Base-by-base conservation (phyloP, 2,113 vertebrate genomes). In the Lycocorax pyrrhopterus region DNA sequence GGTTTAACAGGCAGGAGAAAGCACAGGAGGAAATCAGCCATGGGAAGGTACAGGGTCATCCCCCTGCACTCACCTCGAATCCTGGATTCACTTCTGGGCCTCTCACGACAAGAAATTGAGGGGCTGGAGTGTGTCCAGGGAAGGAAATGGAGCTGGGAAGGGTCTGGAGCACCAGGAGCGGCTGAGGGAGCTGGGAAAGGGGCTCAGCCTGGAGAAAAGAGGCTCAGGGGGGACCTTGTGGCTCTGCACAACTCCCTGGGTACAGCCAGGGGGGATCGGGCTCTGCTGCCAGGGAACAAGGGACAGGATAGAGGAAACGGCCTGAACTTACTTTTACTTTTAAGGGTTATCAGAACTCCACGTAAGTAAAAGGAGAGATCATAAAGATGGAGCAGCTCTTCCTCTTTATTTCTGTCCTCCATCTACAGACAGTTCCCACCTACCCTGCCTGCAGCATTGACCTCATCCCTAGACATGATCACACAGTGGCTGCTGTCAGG, bases 51-150 rank as follows among this genome's bases (percentile, higher is more conserved):
- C 20, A 35, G 43, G 10, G 15, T 46, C 33, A 51, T 47, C 35
- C 76, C 58, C 47, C n/a, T 55, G 16, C 7, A 19, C 41, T 21
- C 78, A 13, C 41, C 55, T 76, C 23, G 1, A 6, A 37, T 7
- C 41, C 71, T 49, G 26, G 18, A 5, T 26, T 35, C 41, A 32
- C 30, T 3, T 55, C 49, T 84, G 79, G 18, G 56, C 8, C 32
- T 10, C 41, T 56, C 72, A 27, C 0, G 0, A 11, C 5, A 7
- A 26, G 32, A 22, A 27, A 49, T 0, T 13, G 35, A 55, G 18
- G 26, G 26, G 30, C 3, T 47, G 71, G 1, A 69, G 41, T 0
- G 0, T 47, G 63, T 35, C 8, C 25, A 35, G 71, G 0, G 27
- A 22, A 64, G 32, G 75, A 62, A 21, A 41, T 0, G 0, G 53